Evolutionary conservation across 2,797 vertebrate genomes (phyloP), one percentile per base, ranked within the genome.

Genomic region (Amblyraja radiata): DNA sequence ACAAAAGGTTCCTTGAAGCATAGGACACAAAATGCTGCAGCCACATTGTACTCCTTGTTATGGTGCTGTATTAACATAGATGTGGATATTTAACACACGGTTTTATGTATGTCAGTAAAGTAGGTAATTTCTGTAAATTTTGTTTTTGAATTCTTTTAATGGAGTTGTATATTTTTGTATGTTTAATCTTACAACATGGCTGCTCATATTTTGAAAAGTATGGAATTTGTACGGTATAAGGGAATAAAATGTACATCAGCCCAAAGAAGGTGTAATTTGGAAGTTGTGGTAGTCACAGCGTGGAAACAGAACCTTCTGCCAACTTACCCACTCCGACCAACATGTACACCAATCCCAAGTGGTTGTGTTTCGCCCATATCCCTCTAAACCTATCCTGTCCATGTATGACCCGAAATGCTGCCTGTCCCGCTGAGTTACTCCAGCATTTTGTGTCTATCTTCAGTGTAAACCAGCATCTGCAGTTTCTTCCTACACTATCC

Each of bases 61-160:
- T 84, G 39, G 39, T 46, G 36, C 39, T 81, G 36, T 81, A 23
- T 8, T 81, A 81, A 81, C 23, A 23, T 46, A 81, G 79, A 46
- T 81, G 39, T 81, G 18, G 39, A 81, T 23, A 81, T 46, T 84
- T 84, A 84, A 61, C 25, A 84, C 54, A 63, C n/a, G 28, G 81
- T 61, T 84, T 84, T n/a, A 84, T 61, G 54, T 84, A 61, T 84
- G 54, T 84, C 14, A 58, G 81, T 84, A 46, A 84, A 84, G 28
- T 63, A 14, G 23, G 3, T 63, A 0, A 84, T 61, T 61, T 84
- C 81, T 84, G 54, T 84, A 84, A 84, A 63, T 61, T 61, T 58
- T 58, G 80, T 83, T 61, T 61, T 58, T 84, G 81, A 84, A 61
- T 63, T 78, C 13, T 78, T 84, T 84, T 84, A 61, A 4, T 61